These are phyloP conservation scores for Helicolenus hilgendorfi DNA, from an alignment of 2,797 vertebrate genomes.

Conservation along the genomic window DNA sequence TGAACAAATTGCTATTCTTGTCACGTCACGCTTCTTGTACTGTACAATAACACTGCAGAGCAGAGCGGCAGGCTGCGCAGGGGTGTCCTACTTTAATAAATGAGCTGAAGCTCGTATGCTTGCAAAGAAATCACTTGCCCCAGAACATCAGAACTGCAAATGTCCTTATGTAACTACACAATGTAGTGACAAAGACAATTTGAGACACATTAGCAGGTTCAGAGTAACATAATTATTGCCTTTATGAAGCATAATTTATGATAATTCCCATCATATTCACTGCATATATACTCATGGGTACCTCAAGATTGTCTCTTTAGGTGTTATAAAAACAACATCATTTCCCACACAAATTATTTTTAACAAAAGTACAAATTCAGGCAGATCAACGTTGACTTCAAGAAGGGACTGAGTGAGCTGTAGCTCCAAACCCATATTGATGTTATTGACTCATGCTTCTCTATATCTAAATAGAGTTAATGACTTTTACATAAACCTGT, in stretches of 20 bases:
- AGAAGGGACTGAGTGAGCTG: background rate
- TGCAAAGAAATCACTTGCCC: conserved; percentile 61
- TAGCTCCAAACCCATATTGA: background rate
- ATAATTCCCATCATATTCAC: background rate
- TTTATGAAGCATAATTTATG: background rate
- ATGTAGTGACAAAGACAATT: conserved; percentile 50
- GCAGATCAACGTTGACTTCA: background rate
- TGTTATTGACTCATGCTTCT: conserved; percentile 54
- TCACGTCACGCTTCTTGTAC: conserved; percentile 79
- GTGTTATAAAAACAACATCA: background rate
- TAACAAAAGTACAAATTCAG: background rate
- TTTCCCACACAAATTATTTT: background rate
- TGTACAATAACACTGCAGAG: conserved; percentile 76
- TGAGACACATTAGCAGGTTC: conserved; percentile 12
- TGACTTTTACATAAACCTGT: conserved; percentile 65
- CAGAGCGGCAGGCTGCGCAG: conserved; percentile 48
- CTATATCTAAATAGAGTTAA: conserved; percentile 56
- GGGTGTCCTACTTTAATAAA: conserved; percentile 82
- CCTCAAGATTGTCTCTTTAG: background rate
- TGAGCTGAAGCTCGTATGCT: conserved; percentile 60
- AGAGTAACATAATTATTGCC: background rate
- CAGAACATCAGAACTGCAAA: conserved; percentile 47
- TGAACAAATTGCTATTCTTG: conserved; percentile 81
- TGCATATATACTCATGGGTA: background rate
- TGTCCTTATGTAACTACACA: conserved; percentile 46